phyloP scores from a whole-genome alignment of 2,888 invertebrate genomes.

The Drosophila recens region DNA sequence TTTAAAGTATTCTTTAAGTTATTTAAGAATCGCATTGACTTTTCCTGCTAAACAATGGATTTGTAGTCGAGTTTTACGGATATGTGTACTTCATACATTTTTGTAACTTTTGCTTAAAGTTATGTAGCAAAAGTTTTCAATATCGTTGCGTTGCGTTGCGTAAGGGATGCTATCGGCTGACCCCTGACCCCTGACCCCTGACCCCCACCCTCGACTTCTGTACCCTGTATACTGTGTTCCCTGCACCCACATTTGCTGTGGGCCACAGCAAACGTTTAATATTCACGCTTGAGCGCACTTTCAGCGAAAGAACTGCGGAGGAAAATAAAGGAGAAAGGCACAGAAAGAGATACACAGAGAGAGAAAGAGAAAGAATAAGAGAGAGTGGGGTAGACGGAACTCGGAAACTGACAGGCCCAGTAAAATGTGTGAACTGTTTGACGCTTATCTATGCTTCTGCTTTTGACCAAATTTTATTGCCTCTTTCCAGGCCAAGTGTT shows the following conservation, averaged over 20 bases:
- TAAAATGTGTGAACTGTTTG: constrained; percentile 79
- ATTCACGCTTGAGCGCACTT: constrained; percentile 80
- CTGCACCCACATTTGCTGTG: constrained; percentile 18
- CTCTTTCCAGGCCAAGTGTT: constrained; percentile 77
- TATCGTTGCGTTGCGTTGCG: constrained; percentile 44
- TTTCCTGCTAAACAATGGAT: constrained; percentile 1
- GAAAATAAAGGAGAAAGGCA: neutral
- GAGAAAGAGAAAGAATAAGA: neutral
- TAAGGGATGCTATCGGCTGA: constrained; percentile 44
- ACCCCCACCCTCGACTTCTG: neutral
- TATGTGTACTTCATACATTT: constrained; percentile 19
- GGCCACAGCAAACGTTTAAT: constrained; percentile 76
- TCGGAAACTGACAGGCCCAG: constrained; percentile 47
- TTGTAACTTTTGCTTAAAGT: constrained; percentile 45
- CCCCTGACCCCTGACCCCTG: constrained; percentile 10
- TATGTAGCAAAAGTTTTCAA: constrained; percentile 50
- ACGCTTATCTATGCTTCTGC: constrained; percentile 75
- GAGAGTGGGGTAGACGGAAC: constrained; percentile 20
- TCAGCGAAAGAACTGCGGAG: constrained; percentile 27
- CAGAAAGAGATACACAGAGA: neutral
- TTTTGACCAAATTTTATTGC: constrained; percentile 81
- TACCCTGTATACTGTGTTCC: neutral
- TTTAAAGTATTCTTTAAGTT: neutral
- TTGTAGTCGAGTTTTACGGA: constrained; percentile 11
- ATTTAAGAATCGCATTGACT: neutral